These are phyloP conservation scores for Rhynchomys soricoides DNA, from an alignment of 2,113 vertebrate genomes.

Conservation along the genomic window DNA sequence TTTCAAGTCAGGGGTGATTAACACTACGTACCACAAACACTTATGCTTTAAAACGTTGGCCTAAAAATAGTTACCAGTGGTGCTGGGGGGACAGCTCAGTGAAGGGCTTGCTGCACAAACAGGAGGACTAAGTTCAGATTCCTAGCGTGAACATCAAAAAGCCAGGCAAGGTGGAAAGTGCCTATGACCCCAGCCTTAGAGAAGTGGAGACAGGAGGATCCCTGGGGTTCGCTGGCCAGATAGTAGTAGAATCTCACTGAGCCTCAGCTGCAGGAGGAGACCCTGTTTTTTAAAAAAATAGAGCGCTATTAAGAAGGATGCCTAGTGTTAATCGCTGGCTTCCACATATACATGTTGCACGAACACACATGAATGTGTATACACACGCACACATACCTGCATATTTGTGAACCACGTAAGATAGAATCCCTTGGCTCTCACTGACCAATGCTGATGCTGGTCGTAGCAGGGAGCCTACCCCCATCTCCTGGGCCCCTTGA, in stretches of 20 bases:
- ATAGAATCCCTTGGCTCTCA: neutral
- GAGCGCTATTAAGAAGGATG: neutral
- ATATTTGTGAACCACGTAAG: neutral
- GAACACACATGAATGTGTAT: neutral
- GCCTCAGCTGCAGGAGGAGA: neutral
- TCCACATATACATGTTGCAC: neutral
- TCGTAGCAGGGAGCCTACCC: accelerated
- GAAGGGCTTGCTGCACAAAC: neutral
- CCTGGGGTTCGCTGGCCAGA: neutral
- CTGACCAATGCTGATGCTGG: neutral
- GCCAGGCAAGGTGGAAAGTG: neutral
- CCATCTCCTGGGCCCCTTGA: neutral
- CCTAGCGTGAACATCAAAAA: neutral
- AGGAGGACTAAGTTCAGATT: neutral
- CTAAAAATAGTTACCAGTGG: neutral
- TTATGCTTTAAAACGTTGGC: neutral
- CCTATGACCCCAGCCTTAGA: neutral
- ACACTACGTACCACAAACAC: neutral
- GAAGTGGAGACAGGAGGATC: neutral
- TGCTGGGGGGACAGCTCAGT: neutral
- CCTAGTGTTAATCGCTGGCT: neutral
- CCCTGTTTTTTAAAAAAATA: neutral
- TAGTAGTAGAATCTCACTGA: neutral
- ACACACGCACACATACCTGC: neutral
- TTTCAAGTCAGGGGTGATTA: neutral